Percentiles rank a stretch among this genome's conserved stretches.
Conservation (phyloP, 2,113 vertebrate genomes). For the Chlamydotis undulata region DNA sequence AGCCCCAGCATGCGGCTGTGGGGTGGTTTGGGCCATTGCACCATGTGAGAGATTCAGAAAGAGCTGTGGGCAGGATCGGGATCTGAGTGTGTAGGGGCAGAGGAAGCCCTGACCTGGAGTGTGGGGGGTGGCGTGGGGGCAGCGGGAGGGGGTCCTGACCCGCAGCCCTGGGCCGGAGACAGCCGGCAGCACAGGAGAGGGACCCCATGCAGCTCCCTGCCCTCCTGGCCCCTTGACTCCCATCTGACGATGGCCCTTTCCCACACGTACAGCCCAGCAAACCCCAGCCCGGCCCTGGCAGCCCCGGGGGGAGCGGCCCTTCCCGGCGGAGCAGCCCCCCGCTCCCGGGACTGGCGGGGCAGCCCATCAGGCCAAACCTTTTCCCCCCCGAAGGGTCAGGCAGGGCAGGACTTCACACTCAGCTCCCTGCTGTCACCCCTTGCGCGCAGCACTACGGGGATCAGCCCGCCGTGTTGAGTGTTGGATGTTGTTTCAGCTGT, state of each 20-base stretch:
- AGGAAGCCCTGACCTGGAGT: neutral
- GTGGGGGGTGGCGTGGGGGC: neutral
- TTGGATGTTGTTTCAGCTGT: neutral
- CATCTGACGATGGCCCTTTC: fast-evolving
- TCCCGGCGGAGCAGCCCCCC: neutral
- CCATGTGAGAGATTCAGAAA: neutral
- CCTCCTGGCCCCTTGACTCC: neutral
- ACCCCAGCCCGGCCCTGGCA: neutral
- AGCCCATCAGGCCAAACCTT: neutral
- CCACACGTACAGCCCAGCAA: neutral
- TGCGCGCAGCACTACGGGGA: fast-evolving
- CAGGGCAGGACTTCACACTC: neutral
- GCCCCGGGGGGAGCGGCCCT: neutral
- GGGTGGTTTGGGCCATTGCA: neutral
- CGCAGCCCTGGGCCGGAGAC: neutral
- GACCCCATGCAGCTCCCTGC: neutral
- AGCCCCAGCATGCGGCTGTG: fast-evolving
- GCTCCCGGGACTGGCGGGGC: neutral
- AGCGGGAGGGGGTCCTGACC: neutral
- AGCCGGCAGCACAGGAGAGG: neutral
- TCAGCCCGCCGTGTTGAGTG: fast-evolving
- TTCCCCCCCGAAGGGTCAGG: fast-evolving
- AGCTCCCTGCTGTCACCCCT: neutral
- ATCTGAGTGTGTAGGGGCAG: neutral
- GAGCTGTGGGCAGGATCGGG: neutral